Percentiles rank a stretch among this genome's conserved stretches.
These are phyloP conservation scores for Spodoptera exigua DNA, from an alignment of 2,888 invertebrate genomes.

Conservation along the genomic window DNA sequence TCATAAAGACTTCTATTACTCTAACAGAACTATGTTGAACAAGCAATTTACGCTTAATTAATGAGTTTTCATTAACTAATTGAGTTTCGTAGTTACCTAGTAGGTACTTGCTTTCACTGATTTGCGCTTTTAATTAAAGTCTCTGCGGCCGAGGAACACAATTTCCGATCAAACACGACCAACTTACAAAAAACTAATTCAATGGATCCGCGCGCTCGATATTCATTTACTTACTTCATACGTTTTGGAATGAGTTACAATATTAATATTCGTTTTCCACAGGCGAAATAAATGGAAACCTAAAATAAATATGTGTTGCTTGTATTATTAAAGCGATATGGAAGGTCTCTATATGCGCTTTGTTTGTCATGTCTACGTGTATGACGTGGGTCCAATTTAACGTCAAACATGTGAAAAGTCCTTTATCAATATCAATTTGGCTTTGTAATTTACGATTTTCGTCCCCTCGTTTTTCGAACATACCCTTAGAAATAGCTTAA, in stretches of 20 bases:
- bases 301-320: background rate
- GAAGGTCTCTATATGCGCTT: conserved; percentile 19
- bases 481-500: conserved; percentile 5
- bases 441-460: conserved; percentile 31
- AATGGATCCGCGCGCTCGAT: background rate
- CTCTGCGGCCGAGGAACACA: conserved; percentile 1
- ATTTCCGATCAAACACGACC: conserved; percentile 17
- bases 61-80: conserved; percentile 24
- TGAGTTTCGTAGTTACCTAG: conserved; percentile 23
- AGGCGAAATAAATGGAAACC: conserved; percentile 8
- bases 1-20: conserved; percentile 12
- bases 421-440: conserved; percentile 53
- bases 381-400: conserved; percentile 49
- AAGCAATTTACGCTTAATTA: conserved; percentile 20
- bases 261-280: background rate
- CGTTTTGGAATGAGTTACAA: conserved; percentile 10
- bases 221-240: conserved; percentile 5
- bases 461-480: conserved; percentile 12
- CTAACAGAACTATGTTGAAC: conserved; percentile 6
- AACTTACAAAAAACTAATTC: conserved; percentile 28
- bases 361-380: conserved; percentile 35
- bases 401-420: conserved; percentile 38
- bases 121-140: conserved; percentile 19
- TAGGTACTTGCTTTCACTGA: conserved; percentile 8
- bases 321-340: conserved; percentile 20